Base-by-base conservation (phyloP, 2,797 vertebrate species). In the Aplochiton taeniatus region DNA sequence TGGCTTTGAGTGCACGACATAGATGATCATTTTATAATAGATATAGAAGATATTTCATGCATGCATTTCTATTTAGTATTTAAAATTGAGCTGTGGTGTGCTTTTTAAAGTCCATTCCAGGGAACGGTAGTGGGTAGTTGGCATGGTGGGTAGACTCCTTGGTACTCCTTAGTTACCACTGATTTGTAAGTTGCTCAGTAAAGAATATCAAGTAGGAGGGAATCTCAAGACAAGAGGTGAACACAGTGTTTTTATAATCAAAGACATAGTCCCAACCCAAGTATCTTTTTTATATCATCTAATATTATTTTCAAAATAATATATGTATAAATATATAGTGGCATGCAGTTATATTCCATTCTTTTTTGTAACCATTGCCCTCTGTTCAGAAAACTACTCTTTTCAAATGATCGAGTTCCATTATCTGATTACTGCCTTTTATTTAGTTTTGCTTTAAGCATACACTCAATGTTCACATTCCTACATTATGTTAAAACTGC, bases 181-280 rank as follows among this genome's bases (percentile, higher is more conserved):
- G 59, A 68, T 86, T 60, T 73, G 88, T 78, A 93, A 78, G 91
- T 93, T 76, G 91, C 79, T 88, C 82, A 86, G 88, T 86, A 82
- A 73, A 89, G 80, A 89, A 88, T 75, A 84, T 72, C 79, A 78
- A 77, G 84, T 85, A 58, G 82, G 83, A 87, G 80, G 82, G 79
- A 83, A 86, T 88, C 79, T 85, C 43, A 72, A 61, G 70, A 69
- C 68, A 70, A 77, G 57, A 81, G 50, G 62, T 47, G 73, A 77
- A 56, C 56, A 69, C 72, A 70, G 77, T 55, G 70, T 56, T 82
- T 63, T 68, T 70, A 48, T 19, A 61, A 9, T 4, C 41, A 42
- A 51, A 4, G n/a, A 50, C n/a, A 18, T 11, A 42, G 31, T 16
- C 47, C 19, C 47, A 61, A 50, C 18, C 18, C n/a, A 11, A 13